Evolutionary conservation across 2,113 vertebrate genomes (phyloP).

Genomic region (Labrus mixtus): DNA sequence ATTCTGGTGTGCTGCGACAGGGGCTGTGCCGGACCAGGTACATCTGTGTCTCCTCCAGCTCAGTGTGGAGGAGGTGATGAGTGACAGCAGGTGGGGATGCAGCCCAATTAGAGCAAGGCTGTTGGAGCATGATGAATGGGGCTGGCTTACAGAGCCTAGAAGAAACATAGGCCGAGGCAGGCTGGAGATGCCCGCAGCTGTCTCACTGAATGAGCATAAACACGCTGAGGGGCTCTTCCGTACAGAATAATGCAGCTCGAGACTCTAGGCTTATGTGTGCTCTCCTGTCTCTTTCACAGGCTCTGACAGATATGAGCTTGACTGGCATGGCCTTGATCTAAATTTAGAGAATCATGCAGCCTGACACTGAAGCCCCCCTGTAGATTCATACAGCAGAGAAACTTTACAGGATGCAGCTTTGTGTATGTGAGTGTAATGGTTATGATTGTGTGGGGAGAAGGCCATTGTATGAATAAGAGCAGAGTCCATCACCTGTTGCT

Average conservation of each 20-base stretch:
- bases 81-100: constrained; percentile 85
- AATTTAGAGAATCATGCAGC: constrained; percentile 69
- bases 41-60: constrained; percentile 80
- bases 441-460: constrained; percentile 7
- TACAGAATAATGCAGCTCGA: constrained; percentile 73
- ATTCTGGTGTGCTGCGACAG: constrained; percentile 63
- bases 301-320: constrained; percentile 76
- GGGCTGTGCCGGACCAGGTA: constrained; percentile 67
- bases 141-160: constrained; percentile 74
- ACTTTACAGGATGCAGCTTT: constrained; percentile 39
- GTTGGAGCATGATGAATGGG: constrained; percentile 84
- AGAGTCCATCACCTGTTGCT: constrained; percentile 54
- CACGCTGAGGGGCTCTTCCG: constrained; percentile 76
- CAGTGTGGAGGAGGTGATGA: constrained; percentile 76
- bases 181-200: constrained; percentile 80
- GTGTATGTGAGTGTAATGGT: constrained; percentile 17
- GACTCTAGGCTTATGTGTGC: constrained; percentile 64
- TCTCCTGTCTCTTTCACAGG: constrained; percentile 66
- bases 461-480: constrained; percentile 20
- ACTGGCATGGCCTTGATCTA: constrained; percentile 75
- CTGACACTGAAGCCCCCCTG: constrained; percentile 45
- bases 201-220: constrained; percentile 82
- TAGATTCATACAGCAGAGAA: constrained; percentile 51
- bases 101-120: constrained; percentile 84
- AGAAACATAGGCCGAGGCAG: constrained; percentile 71